Evolutionary conservation across 1,140 invertebrate genomes (phyloP).

Genomic region (Sinonovacula constricta): DNA sequence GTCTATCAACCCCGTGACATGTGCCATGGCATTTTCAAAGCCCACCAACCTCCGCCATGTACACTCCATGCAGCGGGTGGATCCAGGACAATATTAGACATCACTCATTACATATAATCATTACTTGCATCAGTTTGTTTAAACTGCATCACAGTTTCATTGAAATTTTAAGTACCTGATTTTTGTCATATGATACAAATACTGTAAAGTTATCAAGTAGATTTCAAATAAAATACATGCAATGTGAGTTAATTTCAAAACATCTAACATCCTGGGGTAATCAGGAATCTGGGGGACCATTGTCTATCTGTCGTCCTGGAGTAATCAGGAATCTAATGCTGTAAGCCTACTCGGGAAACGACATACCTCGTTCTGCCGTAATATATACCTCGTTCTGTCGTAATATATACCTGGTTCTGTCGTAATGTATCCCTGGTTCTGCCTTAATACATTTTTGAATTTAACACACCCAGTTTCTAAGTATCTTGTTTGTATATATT

Average conservation of each 20-base stretch:
- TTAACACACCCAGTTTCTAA: too few relatives aligned
- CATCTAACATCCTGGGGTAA: background rate
- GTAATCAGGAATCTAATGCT: background rate
- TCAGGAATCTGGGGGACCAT: background rate
- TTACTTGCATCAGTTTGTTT: background rate
- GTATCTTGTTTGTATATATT: too few relatives aligned
- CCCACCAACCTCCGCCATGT: slow-evolving; percentile 38
- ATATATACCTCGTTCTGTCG: background rate
- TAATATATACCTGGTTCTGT: background rate
- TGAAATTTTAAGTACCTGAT: background rate
- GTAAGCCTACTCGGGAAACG: background rate
- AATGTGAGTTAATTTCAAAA: background rate
- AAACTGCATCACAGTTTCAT: background rate
- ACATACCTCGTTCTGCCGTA: background rate
- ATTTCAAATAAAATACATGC: background rate
- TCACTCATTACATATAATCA: background rate
- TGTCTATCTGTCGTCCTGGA: background rate
- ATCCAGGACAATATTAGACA: background rate
- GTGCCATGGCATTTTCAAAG: slow-evolving; percentile 22
- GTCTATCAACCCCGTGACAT: slow-evolving; percentile 26
- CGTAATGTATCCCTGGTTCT: background rate
- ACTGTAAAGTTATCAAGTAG: background rate
- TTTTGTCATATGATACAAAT: background rate
- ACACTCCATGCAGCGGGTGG: slow-evolving; percentile 25
- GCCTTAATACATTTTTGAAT: too few relatives aligned